Evolutionary conservation across 2,888 invertebrate genomes (phyloP), one percentile per base, ranked within the genome.

Genomic region (Folsomia manolachei): DNA sequence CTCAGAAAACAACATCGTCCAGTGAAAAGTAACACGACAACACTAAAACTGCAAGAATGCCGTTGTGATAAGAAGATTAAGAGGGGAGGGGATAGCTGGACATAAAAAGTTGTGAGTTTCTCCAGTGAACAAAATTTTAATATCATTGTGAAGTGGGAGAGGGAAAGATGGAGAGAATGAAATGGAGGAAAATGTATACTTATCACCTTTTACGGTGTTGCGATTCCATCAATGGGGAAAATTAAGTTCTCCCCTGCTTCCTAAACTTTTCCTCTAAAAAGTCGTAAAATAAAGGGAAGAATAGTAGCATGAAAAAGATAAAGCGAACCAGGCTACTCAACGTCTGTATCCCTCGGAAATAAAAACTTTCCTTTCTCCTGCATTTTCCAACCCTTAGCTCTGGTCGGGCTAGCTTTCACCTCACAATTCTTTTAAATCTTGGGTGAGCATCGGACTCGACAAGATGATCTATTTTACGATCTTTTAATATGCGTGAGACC

Each of bases 171-270:
- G 62, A n/a, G n/a, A n/a, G 51, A 52, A 63, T 39, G 62, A 72
- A 75, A 67, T 63, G 71, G 72, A 67, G 63, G 69, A 71, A 75
- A 75, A 71, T 75, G 73, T 70, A 70, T 71, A 73, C 73, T 75
- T 75, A 75, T 75, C 75, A 73, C 73, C 75, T 75, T 73, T 75
- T 71, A 73, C 73, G 75, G 73, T 75, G 71, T 73, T 71, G 73
- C 75, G 73, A 75, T 73, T 73, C 73, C 70, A 75, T 73, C 75
- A 75, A 75, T 75, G 73, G 70, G 73, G 75, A 71, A 73, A 75
- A 75, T 75, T 75, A 75, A 71, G 71, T 71, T 65, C 19, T 67
- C 69, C 63, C 63, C 61, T 71, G 71, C 75, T 56, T 72, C 60
- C 65, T 67, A 27, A 27, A 66, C 25, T 64, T 73, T 70, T 70